Evolutionary conservation across 53 echinoderm and acorn worm species (phyloP), one percentile per base, ranked within the genome.

Genomic region (Crossaster papposus): DNA sequence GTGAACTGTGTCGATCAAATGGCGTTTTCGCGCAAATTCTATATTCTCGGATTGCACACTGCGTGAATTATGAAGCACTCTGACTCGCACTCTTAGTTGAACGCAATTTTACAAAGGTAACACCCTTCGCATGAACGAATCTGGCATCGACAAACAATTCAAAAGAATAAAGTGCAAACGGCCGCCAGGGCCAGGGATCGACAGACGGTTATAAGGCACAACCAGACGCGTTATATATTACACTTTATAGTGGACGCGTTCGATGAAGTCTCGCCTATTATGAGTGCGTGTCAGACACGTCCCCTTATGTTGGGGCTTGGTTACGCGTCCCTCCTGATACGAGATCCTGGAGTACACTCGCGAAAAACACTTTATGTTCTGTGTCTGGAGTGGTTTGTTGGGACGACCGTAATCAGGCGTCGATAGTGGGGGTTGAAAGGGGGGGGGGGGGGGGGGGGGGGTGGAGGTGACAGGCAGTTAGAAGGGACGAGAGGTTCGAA

Each of bases 301-400:
- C 22, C 68, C 68, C 28, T 74, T 74, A 31, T 32, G 36, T 5
- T 14, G 75, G 75, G 11, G 2, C 75, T 74, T 74, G 28, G 75
- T 28, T 74, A 74, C 75, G 36, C 75, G 36, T 22, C 4, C 75
- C 75, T 74, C 35, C 35, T 36, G 11, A 34, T 74, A 74, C 15
- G 75, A 36, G 75, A 2, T 35, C 28, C 17, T 74, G 32, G 75
- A 74, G 75, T 74, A 12, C 75, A 36, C 75, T 74, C 75, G 75
- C 75, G 75, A 22, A 74, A 74, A 74, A 74, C 75, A 74, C 75
- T 74, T 74, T 74, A 35, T 32, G 31, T 74, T 74, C 22, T 36
- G 32, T 32, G 34, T 36, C 75, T 74, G 14, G 36, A 74, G 75
- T 74, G 75, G 17, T 34, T 74, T 74, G 33, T 33, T 33, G 33